Evolutionary conservation across 2,888 invertebrate genomes (phyloP), one percentile per base, ranked within the genome.

Genomic region (Luperina nickerlii): DNA sequence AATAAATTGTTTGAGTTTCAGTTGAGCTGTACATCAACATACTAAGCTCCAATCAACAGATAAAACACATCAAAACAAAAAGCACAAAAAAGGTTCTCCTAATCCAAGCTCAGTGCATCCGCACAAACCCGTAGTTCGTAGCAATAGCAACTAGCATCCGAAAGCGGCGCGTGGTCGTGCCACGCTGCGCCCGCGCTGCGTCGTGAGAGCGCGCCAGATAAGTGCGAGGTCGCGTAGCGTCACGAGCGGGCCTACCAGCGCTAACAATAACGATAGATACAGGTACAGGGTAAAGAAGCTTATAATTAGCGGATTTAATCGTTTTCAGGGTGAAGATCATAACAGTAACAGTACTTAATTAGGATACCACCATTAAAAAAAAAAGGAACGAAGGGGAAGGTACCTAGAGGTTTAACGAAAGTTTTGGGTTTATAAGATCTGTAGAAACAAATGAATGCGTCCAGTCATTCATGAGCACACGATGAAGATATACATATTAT

Each of bases 201-300:
- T 96, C 96, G 96, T 96, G 96, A 96, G 95, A 95, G 93, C 94
- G 92, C 92, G 91, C 91, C 92, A 95, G 96, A 96, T 96, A 96
- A 96, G 94, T 95, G 93, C 95, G 95, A 95, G 96, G 96, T 96
- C 96, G 96, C 93, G 76, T 90, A 92, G 92, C 95, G 94, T 93
- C 95, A 95, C 94, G 95, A 95, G 91, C 93, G 91, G 88, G 92
- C 92, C 91, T 89, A 89, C 88, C 85, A 82, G 82, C 80, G 69
- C 81, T 77, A 82, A 84, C 88, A 81, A 88, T 89, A 88, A 78
- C 87, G 79, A 85, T 87, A 84, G 76, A 76, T 83, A 74, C 67
- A 70, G 18, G 76, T 13, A 70, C 62, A 13, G 48, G n/a, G 51
- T 77, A 69, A n/a, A 48, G 63, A 27, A 76, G 51, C 74, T 79